These are phyloP conservation scores for Characodon lateralis DNA, from an alignment of 2,797 vertebrate genomes.

Conservation along the genomic window DNA sequence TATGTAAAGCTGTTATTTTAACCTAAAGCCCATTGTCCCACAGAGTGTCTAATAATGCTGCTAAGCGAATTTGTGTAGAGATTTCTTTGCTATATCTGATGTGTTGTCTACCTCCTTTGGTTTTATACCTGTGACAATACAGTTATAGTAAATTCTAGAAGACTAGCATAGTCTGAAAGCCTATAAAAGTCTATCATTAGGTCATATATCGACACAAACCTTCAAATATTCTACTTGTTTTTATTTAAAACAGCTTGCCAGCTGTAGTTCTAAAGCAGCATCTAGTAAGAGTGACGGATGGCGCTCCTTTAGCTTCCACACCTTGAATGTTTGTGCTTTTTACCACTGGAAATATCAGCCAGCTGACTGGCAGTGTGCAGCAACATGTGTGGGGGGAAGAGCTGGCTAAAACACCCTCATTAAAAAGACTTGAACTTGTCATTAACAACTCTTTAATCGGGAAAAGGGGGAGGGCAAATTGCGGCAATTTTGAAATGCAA, in stretches of 20 bases:
- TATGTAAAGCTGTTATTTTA: background rate
- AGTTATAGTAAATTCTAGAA: background rate
- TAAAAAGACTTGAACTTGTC: no score
- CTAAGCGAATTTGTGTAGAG: background rate
- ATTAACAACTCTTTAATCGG: no score
- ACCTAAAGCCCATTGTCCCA: background rate
- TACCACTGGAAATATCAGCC: background rate
- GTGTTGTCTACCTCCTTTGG: background rate
- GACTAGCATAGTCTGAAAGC: background rate
- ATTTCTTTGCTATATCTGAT: background rate
- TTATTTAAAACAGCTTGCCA: background rate
- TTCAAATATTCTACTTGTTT: background rate
- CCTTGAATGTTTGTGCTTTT: background rate
- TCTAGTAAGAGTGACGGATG: background rate
- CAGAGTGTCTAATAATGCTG: background rate
- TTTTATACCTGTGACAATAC: background rate
- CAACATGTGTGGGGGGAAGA: no score
- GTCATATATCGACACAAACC: background rate
- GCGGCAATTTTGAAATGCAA: no score
- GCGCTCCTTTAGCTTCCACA: background rate
- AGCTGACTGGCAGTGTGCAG: no score
- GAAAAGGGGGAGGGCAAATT: no score
- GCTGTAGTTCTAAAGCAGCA: no score
- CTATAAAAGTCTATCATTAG: background rate
- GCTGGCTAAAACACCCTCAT: no score